Conservation (phyloP, 2,113 vertebrate genomes). For the Eretmodus cyanostictus region DNA sequence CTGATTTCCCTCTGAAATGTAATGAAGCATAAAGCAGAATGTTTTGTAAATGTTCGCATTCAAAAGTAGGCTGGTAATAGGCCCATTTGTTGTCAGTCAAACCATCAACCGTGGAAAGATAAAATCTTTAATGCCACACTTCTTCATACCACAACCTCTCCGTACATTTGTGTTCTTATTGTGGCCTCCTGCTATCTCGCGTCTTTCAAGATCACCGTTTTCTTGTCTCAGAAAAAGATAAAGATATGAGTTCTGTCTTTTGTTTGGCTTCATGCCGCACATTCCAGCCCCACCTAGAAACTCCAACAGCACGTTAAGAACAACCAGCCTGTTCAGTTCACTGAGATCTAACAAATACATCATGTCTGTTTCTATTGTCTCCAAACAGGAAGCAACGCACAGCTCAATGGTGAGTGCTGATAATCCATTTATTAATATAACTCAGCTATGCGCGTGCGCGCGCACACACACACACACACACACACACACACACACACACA, state of each 20-base stretch:
- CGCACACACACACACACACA: too few species aligned
- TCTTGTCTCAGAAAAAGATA: not conserved
- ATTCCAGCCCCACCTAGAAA: not conserved
- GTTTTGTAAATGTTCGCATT: not conserved
- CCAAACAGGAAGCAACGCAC: slow-evolving; percentile 3
- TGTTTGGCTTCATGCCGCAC: rapidly evolving
- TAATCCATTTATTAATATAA: not conserved
- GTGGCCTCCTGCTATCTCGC: rapidly evolving
- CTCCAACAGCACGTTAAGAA: rapidly evolving
- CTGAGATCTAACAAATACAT: rapidly evolving
- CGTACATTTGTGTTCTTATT: rapidly evolving
- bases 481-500: too few species aligned
- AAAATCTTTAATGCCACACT: rapidly evolving
- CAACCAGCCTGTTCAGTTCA: not conserved
- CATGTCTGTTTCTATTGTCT: not conserved
- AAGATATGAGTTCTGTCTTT: rapidly evolving
- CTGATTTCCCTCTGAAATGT: rapidly evolving
- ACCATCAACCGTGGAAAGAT: not conserved
- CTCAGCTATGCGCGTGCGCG: rapidly evolving
- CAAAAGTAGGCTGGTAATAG: rapidly evolving
- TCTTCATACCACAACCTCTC: not conserved
- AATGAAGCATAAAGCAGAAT: not conserved
- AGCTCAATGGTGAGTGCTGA: slow-evolving; percentile 7
- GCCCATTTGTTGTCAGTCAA: not conserved
- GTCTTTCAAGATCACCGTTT: not conserved